These are phyloP conservation scores for Cheilosia urbana DNA, from an alignment of 2,888 invertebrate species.

Conservation along the genomic window DNA sequence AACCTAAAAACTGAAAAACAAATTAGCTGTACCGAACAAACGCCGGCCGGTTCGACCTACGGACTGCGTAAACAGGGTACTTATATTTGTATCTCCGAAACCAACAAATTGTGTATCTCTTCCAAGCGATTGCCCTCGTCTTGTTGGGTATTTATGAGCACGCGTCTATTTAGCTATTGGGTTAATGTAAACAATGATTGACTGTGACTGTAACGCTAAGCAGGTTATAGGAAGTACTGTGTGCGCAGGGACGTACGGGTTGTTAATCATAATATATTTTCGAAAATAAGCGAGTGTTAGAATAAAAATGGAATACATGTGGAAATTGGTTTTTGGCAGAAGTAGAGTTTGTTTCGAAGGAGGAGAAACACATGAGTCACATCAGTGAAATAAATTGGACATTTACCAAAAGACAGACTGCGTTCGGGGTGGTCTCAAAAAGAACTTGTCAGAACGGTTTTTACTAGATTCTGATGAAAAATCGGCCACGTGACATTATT, in stretches of 20 bases:
- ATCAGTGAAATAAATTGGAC: no score
- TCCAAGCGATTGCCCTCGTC: constrained; percentile 8
- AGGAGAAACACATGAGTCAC: no score
- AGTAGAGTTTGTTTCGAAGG: no score
- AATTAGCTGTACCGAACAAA: neutral
- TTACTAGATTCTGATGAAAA: no score
- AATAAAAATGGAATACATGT: neutral
- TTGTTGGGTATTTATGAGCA: constrained; percentile 20
- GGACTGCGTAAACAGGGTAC: neutral
- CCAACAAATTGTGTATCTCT: neutral
- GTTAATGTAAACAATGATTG: constrained; percentile 30
- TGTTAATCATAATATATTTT: no score
- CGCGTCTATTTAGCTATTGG: constrained; percentile 9
- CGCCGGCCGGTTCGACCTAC: constrained; percentile 22
- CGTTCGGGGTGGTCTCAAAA: no score
- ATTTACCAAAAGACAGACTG: no score
- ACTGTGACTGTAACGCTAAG: constrained; percentile 19
- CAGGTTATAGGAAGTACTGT: neutral
- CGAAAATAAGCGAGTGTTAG: no score
- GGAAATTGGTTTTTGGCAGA: no score
- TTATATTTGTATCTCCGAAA: neutral
- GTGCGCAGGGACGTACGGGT: no score
- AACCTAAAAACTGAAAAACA: neutral
- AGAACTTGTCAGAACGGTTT: no score
- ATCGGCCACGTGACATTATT: no score